Evolutionary conservation across 2,888 invertebrate genomes (phyloP).

Genomic region (Stegana nigrithorax): DNA sequence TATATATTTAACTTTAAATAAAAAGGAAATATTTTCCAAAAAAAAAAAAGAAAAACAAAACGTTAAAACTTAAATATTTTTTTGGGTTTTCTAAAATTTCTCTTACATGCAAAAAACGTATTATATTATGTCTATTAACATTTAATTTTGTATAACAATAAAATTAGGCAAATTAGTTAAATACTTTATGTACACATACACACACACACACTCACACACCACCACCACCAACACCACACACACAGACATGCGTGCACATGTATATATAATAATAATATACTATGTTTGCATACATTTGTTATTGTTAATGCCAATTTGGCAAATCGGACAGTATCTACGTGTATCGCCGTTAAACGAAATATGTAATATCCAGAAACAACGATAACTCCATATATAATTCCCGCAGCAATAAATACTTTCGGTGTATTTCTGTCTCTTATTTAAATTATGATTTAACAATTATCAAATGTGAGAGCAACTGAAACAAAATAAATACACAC

Average conservation of each 20-base stretch:
- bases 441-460: background rate
- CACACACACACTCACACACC: too few relatives aligned
- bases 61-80: too few relatives aligned
- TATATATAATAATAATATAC: too few relatives aligned
- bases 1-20: slow-evolving; percentile 10
- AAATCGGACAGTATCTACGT: too few relatives aligned
- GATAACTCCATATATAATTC: background rate
- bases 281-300: too few relatives aligned
- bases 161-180: background rate
- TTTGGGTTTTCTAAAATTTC: background rate
- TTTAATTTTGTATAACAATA: background rate
- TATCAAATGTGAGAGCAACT: background rate
- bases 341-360: too few relatives aligned
- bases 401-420: background rate
- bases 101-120: background rate
- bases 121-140: background rate
- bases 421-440: background rate
- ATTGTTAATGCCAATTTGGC: too few relatives aligned
- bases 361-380: too few relatives aligned
- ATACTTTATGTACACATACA: background rate
- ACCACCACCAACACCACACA: too few relatives aligned
- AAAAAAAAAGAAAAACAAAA: too few relatives aligned
- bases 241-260: too few relatives aligned
- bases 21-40: background rate
- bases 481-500: slow-evolving; percentile 13